These are phyloP conservation scores for Anagyrus pseudococci DNA, from an alignment of 2,888 invertebrate genomes.

Conservation along the genomic window DNA sequence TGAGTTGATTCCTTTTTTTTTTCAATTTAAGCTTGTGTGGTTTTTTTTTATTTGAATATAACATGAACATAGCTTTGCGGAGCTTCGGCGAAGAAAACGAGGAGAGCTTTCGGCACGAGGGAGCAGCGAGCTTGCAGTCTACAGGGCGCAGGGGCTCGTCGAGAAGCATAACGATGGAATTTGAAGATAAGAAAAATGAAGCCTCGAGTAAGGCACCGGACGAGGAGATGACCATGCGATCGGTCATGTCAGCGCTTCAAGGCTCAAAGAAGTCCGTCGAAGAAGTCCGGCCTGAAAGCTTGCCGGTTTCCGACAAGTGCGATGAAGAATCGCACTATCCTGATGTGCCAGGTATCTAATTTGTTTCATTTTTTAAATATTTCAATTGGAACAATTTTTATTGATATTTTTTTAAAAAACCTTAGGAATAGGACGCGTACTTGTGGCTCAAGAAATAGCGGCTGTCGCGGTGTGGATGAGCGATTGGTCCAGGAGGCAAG, in stretches of 20 bases:
- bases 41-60: constrained; percentile 3
- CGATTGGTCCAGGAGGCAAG: constrained; percentile 66
- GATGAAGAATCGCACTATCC: constrained; percentile 39
- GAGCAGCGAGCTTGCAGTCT: constrained; percentile 23
- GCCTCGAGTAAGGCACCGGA: neutral
- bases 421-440: constrained; percentile 55
- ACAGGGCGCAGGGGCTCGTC: constrained; percentile 1
- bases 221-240: neutral
- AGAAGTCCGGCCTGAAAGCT: neutral
- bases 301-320: neutral
- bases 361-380: neutral
- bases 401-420: neutral
- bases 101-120: constrained; percentile 32
- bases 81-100: constrained; percentile 36
- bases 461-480: constrained; percentile 56
- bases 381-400: neutral
- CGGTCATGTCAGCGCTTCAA: neutral
- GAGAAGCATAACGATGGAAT: constrained; percentile 1
- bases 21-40: neutral
- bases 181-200: neutral
- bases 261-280: neutral
- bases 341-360: constrained; percentile 51
- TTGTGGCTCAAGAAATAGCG: constrained; percentile 52
- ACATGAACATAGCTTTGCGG: constrained; percentile 33
- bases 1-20: constrained; percentile 32